Base-by-base conservation (phyloP, 1,140 invertebrate species). In the Sarcophaga peregrina region DNA sequence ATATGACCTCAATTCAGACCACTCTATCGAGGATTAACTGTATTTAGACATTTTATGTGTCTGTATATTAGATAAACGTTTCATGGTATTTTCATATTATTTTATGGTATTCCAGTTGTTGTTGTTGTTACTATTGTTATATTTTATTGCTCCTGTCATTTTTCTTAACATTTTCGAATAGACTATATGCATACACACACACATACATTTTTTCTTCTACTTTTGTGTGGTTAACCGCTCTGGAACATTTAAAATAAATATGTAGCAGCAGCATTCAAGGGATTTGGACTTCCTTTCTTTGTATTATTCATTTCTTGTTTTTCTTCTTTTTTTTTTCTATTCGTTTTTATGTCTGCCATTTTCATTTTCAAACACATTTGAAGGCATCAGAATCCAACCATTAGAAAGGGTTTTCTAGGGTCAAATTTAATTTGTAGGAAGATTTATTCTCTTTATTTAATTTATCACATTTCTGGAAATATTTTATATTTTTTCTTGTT, bases 171-270 rank as follows among this genome's bases (percentile, higher is more conserved):
- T 58, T 58, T 58, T 37, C 25, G 25, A 37, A 37, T 37, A 37
- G 1, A 37, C 25, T 37, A 58, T 15, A n/a, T 58, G 54, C 54
- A 15, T n/a, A 58, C 4, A 37, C 25, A 37, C 25, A 37, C 25
- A 37, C 25, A 1, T 37, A 58, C 54, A 58, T 58, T 58, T 37
- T 4, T 54, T 58, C 54, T 13, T 37, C 5, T 58, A 58, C 54
- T 58, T n/a, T 58, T n/a, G 15, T 58, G 54, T 58, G 54, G 54
- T 58, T 58, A 58, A 58, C 54, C 54, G 54, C 54, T 58, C 54
- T n/a, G 54, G 54, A 58, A 7, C 54, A 58, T 13, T 58, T n/a
- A 13, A n/a, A 58, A 58, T 58, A 58, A 58, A 58, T 58, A 58
- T 58, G 54, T 58, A 58, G 54, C 54, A 58, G 54, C 54, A 58